Base-by-base conservation (phyloP, 53 echinoderm and acorn worm species). In the Actinopyga echinites region DNA sequence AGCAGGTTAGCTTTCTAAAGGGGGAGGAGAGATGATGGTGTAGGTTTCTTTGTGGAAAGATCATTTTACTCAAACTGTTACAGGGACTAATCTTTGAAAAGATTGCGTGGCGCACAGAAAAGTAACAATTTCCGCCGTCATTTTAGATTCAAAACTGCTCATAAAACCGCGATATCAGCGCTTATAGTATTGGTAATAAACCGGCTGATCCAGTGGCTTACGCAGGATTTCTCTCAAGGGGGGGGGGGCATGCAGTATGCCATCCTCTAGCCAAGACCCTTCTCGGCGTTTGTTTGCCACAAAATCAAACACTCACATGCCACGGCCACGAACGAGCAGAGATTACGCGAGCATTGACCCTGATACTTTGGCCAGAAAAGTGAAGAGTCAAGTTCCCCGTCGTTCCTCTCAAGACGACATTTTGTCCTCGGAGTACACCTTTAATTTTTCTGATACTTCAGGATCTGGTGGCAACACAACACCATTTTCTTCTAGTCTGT, bases 321-420 rank as follows among this genome's bases (percentile, higher is more conserved):
- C 89, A 43, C 77, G 89, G 20, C 89, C 89, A 2, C 79, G 89
- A 7, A 85, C 83, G 63, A 89, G 85, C 35, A 84, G 85, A 49
- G 85, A 89, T 74, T 89, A 89, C 58, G 89, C 89, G 11, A 85
- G 61, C 42, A 89, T 89, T 30, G 81, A 89, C 56, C 85, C 80
- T 0, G 81, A 68, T 73, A 64, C 80, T 13, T 62, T 89, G 0
- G 82, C 63, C 22, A 37, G 1, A 30, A 80, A 80, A 62, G 55
- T 28, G 6, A 10, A 40, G 42, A 49, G 54, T 20, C 49, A 32
- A 21, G 21, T 29, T 2, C 30, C 54, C 34, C 26, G 37, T 44
- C 71, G 42, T 71, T 77, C 40, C 26, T 75, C 77, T 52, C 54
- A 55, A 12, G 56, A 77, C 19, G 54, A 55, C 52, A 56, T 77